These are phyloP conservation scores for Sphenopsis melanotis DNA, from an alignment of 2,797 vertebrate species.

Conservation along the genomic window DNA sequence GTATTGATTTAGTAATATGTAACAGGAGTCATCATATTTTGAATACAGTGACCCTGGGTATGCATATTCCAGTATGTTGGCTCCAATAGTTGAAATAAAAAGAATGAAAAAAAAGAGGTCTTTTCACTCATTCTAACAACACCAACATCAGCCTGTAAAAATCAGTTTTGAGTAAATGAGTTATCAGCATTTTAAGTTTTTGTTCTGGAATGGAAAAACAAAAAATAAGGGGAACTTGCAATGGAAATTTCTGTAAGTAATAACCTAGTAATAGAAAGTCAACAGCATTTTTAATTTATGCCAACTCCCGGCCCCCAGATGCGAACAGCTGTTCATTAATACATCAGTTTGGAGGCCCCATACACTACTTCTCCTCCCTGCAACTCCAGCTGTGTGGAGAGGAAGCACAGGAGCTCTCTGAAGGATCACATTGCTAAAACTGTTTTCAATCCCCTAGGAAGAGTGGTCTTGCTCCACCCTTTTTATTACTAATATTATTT, in stretches of 20 bases:
- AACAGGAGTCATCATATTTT: background rate
- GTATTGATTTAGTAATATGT: background rate
- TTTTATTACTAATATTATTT: background rate
- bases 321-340: background rate
- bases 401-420: background rate
- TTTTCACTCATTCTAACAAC: background rate
- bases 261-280: background rate
- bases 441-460: background rate
- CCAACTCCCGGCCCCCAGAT: background rate
- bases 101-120: background rate
- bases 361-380: background rate
- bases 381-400: background rate
- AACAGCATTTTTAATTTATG: background rate
- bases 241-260: background rate
- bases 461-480: background rate
- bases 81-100: background rate
- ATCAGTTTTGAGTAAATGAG: background rate
- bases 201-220: background rate
- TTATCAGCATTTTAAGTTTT: background rate
- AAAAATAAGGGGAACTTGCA: background rate
- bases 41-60: background rate
- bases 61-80: background rate
- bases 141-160: background rate
- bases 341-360: background rate
- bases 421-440: background rate